Base-by-base conservation (phyloP, 2,888 invertebrate species). In the Dysmachus trigonus region DNA sequence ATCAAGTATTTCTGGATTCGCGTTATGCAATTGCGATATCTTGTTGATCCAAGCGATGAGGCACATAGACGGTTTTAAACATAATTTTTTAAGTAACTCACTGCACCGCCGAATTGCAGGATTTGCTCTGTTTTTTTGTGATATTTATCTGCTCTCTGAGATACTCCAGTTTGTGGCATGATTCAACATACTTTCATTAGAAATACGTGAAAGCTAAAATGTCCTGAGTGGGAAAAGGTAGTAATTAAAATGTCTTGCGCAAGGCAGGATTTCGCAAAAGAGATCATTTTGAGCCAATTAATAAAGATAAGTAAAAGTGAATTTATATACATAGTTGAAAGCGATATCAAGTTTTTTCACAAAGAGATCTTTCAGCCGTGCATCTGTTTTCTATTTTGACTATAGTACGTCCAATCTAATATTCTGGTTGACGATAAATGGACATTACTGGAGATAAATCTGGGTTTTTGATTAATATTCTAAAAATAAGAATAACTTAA, bases 1-100 rank as follows among this genome's bases (percentile, higher is more conserved):
- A 77, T 77, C 41, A 77, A 77, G 77, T 77, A 27, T 47, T 77
- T 77, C 10, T 77, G 27, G 47, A 77, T 27, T n/a, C n/a, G 15
- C 4, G 27, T 77, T 77, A 27, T 41, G 77, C 30, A 77, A 77
- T 22, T 8, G 47, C 47, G 47, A n/a, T 47, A 47, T 18, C 47
- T 47, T 15, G 5, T n/a, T 22, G 62, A 62, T 62, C 22, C 18
- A 8, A 4, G n/a, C n/a, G n/a, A 47, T 47, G n/a, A 6, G 47
- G 6, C n/a, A 47, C 47, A 6, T 18, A 47, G 18, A 10, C 22
- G 7, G 8, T 62, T 27, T 27, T 10, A 62, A 18, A 27, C 2
- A 62, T 8, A 2, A 18, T n/a, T 62, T 62, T 62, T 62, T 62
- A 62, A 10, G 10, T n/a, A 41, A 8, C 10, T 8, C 10, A 41